These are phyloP conservation scores for Hydropotes inermis DNA, from an alignment of 2,113 vertebrate genomes.

Conservation along the genomic window DNA sequence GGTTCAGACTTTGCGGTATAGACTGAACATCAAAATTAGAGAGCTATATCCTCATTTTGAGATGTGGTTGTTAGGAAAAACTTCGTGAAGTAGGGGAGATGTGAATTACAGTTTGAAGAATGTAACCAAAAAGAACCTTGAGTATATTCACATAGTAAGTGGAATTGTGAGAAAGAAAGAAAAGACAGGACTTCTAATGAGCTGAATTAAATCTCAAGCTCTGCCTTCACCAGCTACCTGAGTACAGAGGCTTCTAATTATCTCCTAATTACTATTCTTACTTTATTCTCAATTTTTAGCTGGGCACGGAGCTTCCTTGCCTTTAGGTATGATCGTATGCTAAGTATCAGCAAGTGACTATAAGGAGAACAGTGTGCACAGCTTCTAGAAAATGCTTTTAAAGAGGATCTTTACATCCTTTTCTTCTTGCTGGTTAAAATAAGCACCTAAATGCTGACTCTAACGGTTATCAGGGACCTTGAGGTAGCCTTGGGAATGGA, in stretches of 20 bases:
- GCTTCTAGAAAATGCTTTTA: background rate
- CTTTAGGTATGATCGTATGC: background rate
- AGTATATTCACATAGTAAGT: background rate
- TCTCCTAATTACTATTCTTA: background rate
- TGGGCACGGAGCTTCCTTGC: background rate
- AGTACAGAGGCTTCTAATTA: background rate
- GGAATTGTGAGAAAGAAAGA: background rate
- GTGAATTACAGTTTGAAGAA: background rate
- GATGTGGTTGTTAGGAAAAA: background rate
- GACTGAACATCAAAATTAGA: background rate
- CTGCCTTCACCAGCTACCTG: background rate
- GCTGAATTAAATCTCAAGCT: background rate
- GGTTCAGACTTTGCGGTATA: background rate
- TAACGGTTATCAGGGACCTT: background rate
- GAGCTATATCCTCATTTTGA: background rate
- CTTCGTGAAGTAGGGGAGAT: background rate
- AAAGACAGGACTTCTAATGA: background rate
- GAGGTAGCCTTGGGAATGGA: background rate
- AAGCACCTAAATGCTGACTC: background rate
- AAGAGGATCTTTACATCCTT: background rate
- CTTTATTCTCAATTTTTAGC: background rate
- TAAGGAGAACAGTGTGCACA: background rate
- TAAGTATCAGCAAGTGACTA: background rate
- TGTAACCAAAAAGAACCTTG: background rate
- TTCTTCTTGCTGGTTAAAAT: background rate